Evolutionary conservation across 2,888 invertebrate species (phyloP).

Genomic region (Drosophila pseudotakahashii): DNA sequence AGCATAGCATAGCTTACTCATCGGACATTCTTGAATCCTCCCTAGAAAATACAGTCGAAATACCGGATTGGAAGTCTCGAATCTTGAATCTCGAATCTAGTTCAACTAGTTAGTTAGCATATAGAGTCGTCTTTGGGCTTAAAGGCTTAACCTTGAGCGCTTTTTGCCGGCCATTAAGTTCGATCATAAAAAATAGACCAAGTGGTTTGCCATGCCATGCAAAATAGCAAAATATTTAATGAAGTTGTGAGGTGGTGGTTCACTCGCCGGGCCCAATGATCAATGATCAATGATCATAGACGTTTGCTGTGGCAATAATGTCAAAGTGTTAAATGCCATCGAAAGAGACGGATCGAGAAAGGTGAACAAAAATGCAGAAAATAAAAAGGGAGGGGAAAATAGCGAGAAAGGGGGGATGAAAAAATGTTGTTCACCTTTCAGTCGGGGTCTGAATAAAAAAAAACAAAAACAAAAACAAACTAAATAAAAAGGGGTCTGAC

Average conservation of each 20-base stretch:
- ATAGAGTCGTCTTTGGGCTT: conserved; percentile 36
- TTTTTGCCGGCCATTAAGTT: conserved; percentile 18
- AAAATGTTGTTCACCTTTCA: conserved; percentile 74
- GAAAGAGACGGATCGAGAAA: conserved; percentile 44
- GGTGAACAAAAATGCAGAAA: conserved; percentile 27
- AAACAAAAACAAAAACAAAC: neutral
- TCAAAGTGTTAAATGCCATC: conserved; percentile 74
- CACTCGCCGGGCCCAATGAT: conserved; percentile 6
- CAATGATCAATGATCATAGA: conserved; percentile 8
- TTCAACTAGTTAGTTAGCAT: conserved; percentile 75
- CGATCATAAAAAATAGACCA: conserved; percentile 60
- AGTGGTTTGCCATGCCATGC: conserved; percentile 35
- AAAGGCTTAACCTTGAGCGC: conserved; percentile 61
- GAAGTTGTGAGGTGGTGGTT: conserved; percentile 39
- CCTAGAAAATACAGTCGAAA: conserved; percentile 11
- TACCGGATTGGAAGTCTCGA: conserved; percentile 24
- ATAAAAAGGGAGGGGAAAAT: conserved; percentile 2
- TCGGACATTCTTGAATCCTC: conserved; percentile 24
- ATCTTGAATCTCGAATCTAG: conserved; percentile 48
- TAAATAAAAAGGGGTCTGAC: conserved; percentile 12
- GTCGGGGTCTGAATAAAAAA: conserved; percentile 9
- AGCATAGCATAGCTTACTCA: conserved; percentile 11
- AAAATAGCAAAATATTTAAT: conserved; percentile 51
- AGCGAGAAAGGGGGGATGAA: conserved; percentile 7
- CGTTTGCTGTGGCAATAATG: conserved; percentile 61